Percentiles rank a stretch among this genome's conserved stretches.
Conservation (phyloP, 92 coral and sea anemone species). For the Nematostella vectensis region DNA sequence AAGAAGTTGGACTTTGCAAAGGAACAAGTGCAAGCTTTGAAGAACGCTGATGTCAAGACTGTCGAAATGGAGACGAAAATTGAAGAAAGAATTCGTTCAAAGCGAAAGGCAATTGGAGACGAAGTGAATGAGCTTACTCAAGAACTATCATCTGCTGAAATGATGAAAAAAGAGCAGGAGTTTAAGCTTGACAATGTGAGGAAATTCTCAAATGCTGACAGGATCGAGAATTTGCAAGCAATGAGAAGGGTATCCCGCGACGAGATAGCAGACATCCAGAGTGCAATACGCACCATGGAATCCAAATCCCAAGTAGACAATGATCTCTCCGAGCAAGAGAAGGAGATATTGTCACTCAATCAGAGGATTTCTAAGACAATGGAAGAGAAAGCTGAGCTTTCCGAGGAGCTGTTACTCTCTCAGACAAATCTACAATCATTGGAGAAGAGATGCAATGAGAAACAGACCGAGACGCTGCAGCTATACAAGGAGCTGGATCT, state of each 20-base stretch:
- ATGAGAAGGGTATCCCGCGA: conserved; percentile 38
- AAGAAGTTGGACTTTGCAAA: conserved; percentile 38
- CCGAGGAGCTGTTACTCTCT: conserved; percentile 45
- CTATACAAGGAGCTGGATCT: conserved; percentile 37
- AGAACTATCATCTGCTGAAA: conserved; percentile 34
- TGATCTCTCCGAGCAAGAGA: conserved; percentile 30
- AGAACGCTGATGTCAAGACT: conserved; percentile 21
- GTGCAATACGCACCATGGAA: conserved; percentile 34
- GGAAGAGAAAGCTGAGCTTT: conserved; percentile 42
- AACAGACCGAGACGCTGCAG: conserved; percentile 31
- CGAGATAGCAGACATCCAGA: conserved; percentile 38
- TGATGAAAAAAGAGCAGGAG: conserved; percentile 36
- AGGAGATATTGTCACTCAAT: conserved; percentile 52
- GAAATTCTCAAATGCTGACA: conserved; percentile 32
- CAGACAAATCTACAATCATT: conserved; percentile 35
- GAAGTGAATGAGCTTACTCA: conserved; percentile 38
- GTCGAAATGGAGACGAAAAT: conserved; percentile 14
- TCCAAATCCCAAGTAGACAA: conserved; percentile 25
- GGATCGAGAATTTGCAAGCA: conserved; percentile 14
- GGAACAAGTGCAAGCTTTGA: conserved; percentile 37
- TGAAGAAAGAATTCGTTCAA: conserved; percentile 30
- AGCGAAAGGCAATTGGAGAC: conserved; percentile 12
- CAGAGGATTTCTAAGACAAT: conserved; percentile 51
- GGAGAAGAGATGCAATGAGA: conserved; percentile 28
- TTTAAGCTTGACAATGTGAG: conserved; percentile 16